Evolutionary conservation across 2,888 invertebrate species (phyloP).

Genomic region (Ophioninae sp.): DNA sequence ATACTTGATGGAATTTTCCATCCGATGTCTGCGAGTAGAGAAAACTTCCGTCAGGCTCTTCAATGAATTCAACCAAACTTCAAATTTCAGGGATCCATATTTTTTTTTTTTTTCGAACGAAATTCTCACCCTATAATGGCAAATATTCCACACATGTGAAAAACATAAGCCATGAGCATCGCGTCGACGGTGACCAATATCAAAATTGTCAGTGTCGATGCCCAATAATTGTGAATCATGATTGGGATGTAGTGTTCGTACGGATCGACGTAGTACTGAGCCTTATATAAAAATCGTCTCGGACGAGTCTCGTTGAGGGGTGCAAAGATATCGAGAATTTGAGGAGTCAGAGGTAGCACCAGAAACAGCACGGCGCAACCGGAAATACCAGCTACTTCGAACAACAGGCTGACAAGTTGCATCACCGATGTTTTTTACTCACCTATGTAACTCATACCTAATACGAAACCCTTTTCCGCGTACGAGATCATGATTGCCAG

Average conservation of each 20-base stretch:
- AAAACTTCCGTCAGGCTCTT: background rate
- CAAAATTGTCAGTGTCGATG: conserved; percentile 43
- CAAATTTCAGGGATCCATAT: too few species aligned
- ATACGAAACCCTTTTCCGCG: conserved; percentile 32
- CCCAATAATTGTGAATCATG: conserved; percentile 57
- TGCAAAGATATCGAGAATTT: conserved; percentile 51
- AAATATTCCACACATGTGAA: conserved; percentile 62
- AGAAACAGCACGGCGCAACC: conserved; percentile 47
- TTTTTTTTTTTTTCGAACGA: too few species aligned
- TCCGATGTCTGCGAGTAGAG: conserved; percentile 26
- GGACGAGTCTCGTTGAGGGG: conserved; percentile 61
- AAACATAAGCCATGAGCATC: conserved; percentile 53
- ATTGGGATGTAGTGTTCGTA: conserved; percentile 55
- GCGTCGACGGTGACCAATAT: conserved; percentile 44
- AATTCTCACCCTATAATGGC: conserved; percentile 55
- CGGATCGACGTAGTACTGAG: conserved; percentile 58
- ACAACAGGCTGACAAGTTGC: background rate
- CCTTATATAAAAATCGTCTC: conserved; percentile 54
- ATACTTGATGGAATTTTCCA: conserved; percentile 41
- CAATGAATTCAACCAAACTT: too few species aligned
- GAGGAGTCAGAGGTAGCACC: conserved; percentile 54
- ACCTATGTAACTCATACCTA: conserved; percentile 41
- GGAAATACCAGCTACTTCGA: conserved; percentile 25
- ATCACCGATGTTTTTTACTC: background rate
- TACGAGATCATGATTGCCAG: conserved; percentile 40